Percentiles rank a stretch among this genome's conserved stretches.
Conservation (phyloP, 2,888 invertebrate species). For the Polia nebulosa region DNA sequence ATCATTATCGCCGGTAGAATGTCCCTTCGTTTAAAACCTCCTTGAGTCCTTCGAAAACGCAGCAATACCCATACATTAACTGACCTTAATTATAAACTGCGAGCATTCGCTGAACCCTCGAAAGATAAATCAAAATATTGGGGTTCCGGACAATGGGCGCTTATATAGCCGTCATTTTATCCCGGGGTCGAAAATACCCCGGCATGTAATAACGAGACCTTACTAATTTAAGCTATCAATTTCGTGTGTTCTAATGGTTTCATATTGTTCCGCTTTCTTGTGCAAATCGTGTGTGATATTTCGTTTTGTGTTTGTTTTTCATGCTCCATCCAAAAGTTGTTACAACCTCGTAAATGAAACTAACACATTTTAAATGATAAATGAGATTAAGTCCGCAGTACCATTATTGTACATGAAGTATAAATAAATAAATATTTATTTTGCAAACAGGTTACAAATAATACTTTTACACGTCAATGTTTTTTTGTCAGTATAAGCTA, state of each 20-base stretch:
- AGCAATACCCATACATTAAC: slow-evolving; percentile 6
- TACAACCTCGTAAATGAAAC: too few relatives aligned
- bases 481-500: too few relatives aligned
- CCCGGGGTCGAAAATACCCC: slow-evolving; percentile 35
- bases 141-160: slow-evolving; percentile 43
- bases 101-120: slow-evolving; percentile 37
- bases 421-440: too few relatives aligned
- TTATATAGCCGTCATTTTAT: slow-evolving; percentile 52
- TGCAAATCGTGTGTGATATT: slow-evolving; percentile 37
- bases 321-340: too few relatives aligned
- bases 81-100: slow-evolving; percentile 43
- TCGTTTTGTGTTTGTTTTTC: slow-evolving; percentile 6
- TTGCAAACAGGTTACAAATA: too few relatives aligned
- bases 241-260: slow-evolving; percentile 43
- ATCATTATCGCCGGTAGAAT: too few relatives aligned
- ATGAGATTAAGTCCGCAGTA: too few relatives aligned
- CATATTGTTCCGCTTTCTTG: slow-evolving; percentile 51
- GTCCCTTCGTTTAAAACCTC: background rate
- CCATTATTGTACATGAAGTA: too few relatives aligned
- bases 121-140: slow-evolving; percentile 60
- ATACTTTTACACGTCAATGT: too few relatives aligned
- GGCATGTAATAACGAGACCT: slow-evolving; percentile 46
- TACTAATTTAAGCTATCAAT: slow-evolving; percentile 62
- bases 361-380: too few relatives aligned
- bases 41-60: background rate